Evolutionary conservation across 2,797 vertebrate genomes (phyloP).

Genomic region (Paguma larvata): DNA sequence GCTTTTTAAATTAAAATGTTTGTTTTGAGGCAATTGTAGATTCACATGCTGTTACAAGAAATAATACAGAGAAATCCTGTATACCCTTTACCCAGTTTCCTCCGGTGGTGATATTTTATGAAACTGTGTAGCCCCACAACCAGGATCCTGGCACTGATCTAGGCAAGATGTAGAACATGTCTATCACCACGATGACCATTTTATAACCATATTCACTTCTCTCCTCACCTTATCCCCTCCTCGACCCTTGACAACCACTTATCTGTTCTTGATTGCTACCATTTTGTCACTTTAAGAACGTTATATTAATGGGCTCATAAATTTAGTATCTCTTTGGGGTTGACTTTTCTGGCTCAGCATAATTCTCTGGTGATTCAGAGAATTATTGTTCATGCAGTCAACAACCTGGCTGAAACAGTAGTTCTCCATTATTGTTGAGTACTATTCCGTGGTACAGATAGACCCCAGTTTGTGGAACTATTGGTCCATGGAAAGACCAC

Average conservation of each 20-base stretch:
- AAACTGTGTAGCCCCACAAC: background rate
- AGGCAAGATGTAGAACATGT: background rate
- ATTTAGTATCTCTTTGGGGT: background rate
- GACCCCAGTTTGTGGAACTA: background rate
- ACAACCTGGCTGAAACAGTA: background rate
- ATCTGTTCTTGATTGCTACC: background rate
- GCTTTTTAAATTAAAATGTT: conserved; percentile 7
- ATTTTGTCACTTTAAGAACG: conserved; percentile 21
- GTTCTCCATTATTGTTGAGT: background rate
- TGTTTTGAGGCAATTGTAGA: conserved; percentile 13
- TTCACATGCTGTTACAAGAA: background rate
- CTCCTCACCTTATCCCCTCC: background rate
- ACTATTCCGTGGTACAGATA: background rate
- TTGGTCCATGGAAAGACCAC: background rate
- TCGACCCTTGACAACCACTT: background rate
- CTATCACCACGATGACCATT: background rate
- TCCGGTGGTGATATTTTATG: background rate
- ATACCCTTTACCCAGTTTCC: background rate
- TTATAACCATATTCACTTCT: background rate
- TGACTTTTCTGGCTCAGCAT: background rate
- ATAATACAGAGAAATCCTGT: background rate
- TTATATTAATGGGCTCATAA: background rate
- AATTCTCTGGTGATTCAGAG: background rate
- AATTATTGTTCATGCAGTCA: no score
- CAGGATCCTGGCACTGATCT: background rate